Conservation (phyloP, 1,140 invertebrate genomes). For the Harpegnathos saltator region DNA sequence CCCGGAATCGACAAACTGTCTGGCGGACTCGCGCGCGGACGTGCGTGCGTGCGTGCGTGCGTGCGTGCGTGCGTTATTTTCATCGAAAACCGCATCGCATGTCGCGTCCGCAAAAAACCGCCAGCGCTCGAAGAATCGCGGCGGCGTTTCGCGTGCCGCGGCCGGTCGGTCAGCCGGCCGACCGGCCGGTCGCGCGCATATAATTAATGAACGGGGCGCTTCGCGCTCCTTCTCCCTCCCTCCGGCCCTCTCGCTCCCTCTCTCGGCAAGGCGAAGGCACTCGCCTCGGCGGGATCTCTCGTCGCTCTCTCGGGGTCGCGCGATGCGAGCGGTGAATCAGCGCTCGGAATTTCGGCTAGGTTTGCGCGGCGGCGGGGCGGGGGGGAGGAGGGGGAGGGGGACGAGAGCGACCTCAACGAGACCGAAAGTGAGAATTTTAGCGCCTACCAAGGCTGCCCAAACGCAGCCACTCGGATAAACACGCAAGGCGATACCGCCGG, state of each 20-base stretch:
- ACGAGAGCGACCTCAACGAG: constrained; percentile 64
- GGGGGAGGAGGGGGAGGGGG: constrained; percentile 50
- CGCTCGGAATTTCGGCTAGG: constrained; percentile 66
- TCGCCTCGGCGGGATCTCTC: constrained; percentile 23
- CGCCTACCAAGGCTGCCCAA: constrained; percentile 78
- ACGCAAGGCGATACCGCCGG: constrained; percentile 52
- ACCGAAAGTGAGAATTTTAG: constrained; percentile 82
- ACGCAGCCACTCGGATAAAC: constrained; percentile 74
- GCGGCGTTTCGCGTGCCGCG: not conserved
- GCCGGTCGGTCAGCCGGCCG: too few relatives aligned
- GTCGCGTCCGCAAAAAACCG: not conserved
- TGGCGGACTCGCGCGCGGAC: constrained; percentile 2
- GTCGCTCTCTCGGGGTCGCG: not conserved
- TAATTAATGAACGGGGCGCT: constrained; percentile 15
- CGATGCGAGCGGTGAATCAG: constrained; percentile 70
- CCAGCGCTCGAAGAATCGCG: not conserved
- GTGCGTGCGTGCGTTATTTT: constrained; percentile 1
- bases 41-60: not conserved
- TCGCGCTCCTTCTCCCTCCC: not conserved
- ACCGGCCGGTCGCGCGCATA: not conserved
- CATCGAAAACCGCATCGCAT: constrained; percentile 22
- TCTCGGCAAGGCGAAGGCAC: not conserved
- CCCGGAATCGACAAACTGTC: constrained; percentile 47
- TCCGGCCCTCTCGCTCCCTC: constrained; percentile 19
- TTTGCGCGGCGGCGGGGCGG: constrained; percentile 47